These are phyloP conservation scores for Corythornis vintsioides DNA, from an alignment of 2,113 vertebrate genomes.

Conservation along the genomic window DNA sequence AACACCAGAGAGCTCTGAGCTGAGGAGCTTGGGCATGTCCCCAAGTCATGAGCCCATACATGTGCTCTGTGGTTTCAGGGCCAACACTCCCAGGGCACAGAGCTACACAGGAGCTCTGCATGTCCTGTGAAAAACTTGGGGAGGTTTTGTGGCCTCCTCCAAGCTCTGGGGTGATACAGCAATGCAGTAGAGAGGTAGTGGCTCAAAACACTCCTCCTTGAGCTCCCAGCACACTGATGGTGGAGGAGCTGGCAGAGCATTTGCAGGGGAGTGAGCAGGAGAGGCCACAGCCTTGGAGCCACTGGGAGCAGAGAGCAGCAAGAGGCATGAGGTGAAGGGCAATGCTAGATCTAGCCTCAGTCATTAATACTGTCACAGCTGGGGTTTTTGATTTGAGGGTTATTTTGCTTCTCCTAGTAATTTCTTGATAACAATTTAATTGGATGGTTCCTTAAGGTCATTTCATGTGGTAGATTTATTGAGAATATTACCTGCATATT, in stretches of 20 bases:
- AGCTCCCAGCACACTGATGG: accelerated
- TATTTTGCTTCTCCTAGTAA: background rate
- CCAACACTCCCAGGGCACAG: accelerated
- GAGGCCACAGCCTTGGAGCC: background rate
- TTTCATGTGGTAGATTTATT: conserved; percentile 32
- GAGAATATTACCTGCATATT: conserved; percentile 24
- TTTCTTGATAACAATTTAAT: conserved; percentile 35
- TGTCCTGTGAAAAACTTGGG: accelerated
- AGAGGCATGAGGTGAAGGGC: background rate
- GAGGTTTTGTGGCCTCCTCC: accelerated
- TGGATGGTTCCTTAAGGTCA: conserved; percentile 1
- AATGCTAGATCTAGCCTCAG: background rate
- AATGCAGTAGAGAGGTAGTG: accelerated
- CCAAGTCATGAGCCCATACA: accelerated
- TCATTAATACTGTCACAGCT: background rate
- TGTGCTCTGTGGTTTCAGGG: accelerated
- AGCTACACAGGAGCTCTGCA: background rate
- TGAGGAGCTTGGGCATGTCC: accelerated
- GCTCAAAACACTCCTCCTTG: background rate
- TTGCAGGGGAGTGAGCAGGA: background rate
- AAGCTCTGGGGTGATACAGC: background rate
- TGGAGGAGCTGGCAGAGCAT: background rate
- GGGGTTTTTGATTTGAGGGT: background rate
- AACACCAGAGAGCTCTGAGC: accelerated
- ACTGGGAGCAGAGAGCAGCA: background rate